Percentiles rank a stretch among this genome's conserved stretches.
Conservation (phyloP, 2,888 invertebrate species). For the Microchrysa polita region DNA sequence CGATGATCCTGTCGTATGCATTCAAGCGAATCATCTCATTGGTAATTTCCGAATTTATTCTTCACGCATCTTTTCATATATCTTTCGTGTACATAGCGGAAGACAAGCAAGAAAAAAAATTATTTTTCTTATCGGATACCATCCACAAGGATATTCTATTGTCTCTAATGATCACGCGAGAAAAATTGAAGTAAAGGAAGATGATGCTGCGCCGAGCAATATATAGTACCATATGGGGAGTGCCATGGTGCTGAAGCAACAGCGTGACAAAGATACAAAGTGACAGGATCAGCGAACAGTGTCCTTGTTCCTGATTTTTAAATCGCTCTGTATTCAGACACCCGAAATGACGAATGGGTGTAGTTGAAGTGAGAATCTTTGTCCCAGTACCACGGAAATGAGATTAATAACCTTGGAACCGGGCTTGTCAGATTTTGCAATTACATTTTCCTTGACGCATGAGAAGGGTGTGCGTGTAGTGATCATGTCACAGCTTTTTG, state of each 20-base stretch:
- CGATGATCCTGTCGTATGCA: conserved; percentile 21
- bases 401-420: conserved; percentile 40
- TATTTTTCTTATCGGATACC: conserved; percentile 7
- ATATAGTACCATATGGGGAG: too few relatives aligned
- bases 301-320: conserved; percentile 28
- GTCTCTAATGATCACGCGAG: conserved; percentile 36
- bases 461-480: conserved; percentile 4
- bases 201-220: neutral
- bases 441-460: conserved; percentile 19
- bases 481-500: neutral
- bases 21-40: conserved; percentile 23
- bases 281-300: conserved; percentile 47
- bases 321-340: neutral
- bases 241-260: too few relatives aligned
- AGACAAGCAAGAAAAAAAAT: conserved; percentile 17
- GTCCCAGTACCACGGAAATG: conserved; percentile 16
- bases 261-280: conserved; percentile 47
- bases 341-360: conserved; percentile 9
- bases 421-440: conserved; percentile 38
- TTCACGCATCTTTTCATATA: conserved; percentile 11
- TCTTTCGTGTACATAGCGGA: conserved; percentile 7
- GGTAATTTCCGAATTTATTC: conserved; percentile 33
- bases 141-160: conserved; percentile 15
- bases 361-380: neutral
- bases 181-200: conserved; percentile 16